These are phyloP conservation scores for Zaprionus lachaisei DNA, from an alignment of 1,140 invertebrate species.

Conservation along the genomic window DNA sequence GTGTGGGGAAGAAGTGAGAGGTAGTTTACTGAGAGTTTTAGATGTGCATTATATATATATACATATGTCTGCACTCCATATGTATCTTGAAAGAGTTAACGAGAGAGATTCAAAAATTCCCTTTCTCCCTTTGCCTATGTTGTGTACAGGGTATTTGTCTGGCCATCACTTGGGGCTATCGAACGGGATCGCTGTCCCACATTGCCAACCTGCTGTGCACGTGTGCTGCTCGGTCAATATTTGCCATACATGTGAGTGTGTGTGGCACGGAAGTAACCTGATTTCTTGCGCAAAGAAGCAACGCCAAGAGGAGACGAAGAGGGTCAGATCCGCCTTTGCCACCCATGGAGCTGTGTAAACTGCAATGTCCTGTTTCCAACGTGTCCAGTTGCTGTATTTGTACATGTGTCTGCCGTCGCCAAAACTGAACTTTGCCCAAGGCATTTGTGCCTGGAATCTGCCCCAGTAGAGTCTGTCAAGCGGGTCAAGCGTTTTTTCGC, in stretches of 20 bases:
- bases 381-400: slow-evolving; percentile 51
- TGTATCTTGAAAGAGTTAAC: background rate
- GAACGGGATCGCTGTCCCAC: background rate
- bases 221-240: slow-evolving; percentile 70
- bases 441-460: slow-evolving; percentile 49
- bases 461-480: slow-evolving; percentile 34
- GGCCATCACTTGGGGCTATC: background rate
- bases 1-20: background rate
- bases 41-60: background rate
- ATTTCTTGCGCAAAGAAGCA: slow-evolving; percentile 68
- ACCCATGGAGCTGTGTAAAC: slow-evolving; percentile 54
- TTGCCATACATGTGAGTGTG: slow-evolving; percentile 50
- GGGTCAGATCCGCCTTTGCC: background rate
- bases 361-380: slow-evolving; percentile 50
- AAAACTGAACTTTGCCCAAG: slow-evolving; percentile 54
- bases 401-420: slow-evolving; percentile 61
- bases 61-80: background rate
- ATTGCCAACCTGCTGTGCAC: slow-evolving; percentile 73
- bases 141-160: slow-evolving; percentile 14
- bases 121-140: background rate
- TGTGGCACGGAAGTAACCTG: slow-evolving; percentile 72
- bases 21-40: background rate
- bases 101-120: background rate
- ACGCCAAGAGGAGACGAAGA: slow-evolving; percentile 22
- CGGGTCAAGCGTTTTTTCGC: slow-evolving; percentile 20